Conservation (phyloP, 2,888 invertebrate species). For the Eremobia ochroleuca region DNA sequence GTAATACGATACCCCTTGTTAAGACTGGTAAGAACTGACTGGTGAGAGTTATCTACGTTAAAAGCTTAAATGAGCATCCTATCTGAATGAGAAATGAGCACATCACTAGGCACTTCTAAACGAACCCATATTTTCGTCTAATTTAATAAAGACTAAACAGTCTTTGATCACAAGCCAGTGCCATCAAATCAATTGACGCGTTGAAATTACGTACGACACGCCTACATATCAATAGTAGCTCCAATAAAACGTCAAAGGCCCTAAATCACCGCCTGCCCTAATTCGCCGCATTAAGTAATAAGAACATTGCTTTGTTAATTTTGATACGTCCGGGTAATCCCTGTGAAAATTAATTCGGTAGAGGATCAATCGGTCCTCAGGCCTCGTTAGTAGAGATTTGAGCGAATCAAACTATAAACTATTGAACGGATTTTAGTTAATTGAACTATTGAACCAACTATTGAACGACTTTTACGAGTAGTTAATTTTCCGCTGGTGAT, state of each 20-base stretch:
- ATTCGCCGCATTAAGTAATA: conserved; percentile 61
- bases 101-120: background rate
- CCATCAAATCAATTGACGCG: conserved; percentile 32
- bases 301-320: conserved; percentile 58
- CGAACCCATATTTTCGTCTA: background rate
- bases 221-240: conserved; percentile 37
- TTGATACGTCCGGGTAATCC: conserved; percentile 44
- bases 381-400: conserved; percentile 35
- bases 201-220: conserved; percentile 24
- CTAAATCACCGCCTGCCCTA: conserved; percentile 52
- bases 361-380: conserved; percentile 33
- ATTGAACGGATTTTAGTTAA: conserved; percentile 24
- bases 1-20: no score
- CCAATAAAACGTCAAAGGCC: conserved; percentile 60
- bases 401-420: conserved; percentile 25
- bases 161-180: conserved; percentile 33
- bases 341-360: conserved; percentile 44
- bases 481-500: conserved; percentile 1
- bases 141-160: conserved; percentile 30
- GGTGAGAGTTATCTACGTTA: background rate
- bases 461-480: conserved; percentile 19
- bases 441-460: conserved; percentile 19
- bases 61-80: background rate
- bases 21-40: no score
- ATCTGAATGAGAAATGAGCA: background rate